Evolutionary conservation across 2,888 invertebrate genomes (phyloP), one percentile per base, ranked within the genome.

Genomic region (Microplitis deprimator): DNA sequence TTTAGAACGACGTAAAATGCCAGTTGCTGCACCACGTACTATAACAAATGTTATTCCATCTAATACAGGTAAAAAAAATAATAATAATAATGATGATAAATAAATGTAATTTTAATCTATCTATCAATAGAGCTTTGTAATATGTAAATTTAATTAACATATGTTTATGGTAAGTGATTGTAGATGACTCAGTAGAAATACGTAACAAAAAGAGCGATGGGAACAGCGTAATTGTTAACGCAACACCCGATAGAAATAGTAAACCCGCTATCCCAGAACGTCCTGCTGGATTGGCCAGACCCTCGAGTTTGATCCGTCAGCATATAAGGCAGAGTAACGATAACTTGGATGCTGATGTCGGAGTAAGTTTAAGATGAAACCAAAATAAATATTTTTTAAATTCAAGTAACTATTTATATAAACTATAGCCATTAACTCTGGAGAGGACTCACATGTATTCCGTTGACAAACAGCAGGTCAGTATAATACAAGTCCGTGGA

Each of bases 201-300:
- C 91, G 94, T 39, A 85, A 93, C 41, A 87, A 87, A 80, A 90
- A 90, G 73, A 73, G 85, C 4, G 86, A 90, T 59, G 83, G 79
- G 38, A 85, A 80, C 79, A 84, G 80, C 82, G 74, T 84, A 69
- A 81, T 80, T 68, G 67, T 76, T 62, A 78, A 81, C 81, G 74
- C 80, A 76, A 75, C 81, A 68, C 76, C 80, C 13, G 89, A 88
- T 60, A 85, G 86, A 79, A 85, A 82, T 81, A 88, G 92, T 87
- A 96, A 96, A 89, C 96, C 96, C 6, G 94, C 94, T 72, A 93
- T 96, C 82, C 96, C 96, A 71, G 95, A 96, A 88, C 92, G 96
- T 76, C 96, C 96, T 70, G 93, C 94, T 62, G 93, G 93, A 68
- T 90, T 95, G 77, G 91, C 93, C 20, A 92, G 92, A 82, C 93